These are phyloP conservation scores for Graptemys geographica DNA, from an alignment of 2,797 vertebrate species.

Conservation along the genomic window DNA sequence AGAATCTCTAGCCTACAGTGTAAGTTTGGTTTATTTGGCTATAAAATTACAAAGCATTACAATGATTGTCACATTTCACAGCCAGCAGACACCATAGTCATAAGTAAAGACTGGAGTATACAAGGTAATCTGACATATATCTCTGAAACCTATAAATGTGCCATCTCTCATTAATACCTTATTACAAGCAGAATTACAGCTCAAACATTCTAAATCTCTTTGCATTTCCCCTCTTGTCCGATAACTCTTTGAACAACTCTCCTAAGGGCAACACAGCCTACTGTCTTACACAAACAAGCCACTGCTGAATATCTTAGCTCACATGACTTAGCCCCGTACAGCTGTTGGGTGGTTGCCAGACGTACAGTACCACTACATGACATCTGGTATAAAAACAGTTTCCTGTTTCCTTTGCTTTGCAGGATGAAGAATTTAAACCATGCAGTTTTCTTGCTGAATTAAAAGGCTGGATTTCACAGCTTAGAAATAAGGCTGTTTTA, in stretches of 20 bases:
- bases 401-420: neutral
- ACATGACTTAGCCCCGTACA: neutral
- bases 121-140: neutral
- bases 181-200: neutral
- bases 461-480: neutral
- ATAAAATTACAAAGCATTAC: neutral
- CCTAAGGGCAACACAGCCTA: neutral
- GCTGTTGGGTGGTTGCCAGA: neutral
- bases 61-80: neutral
- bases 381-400: neutral
- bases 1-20: neutral
- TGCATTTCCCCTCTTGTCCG: neutral
- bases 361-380: neutral
- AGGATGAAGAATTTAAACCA: neutral
- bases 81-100: neutral
- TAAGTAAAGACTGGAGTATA: rapidly evolving
- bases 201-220: neutral
- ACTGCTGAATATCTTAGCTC: neutral
- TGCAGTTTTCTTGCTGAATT: neutral
- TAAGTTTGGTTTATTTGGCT: neutral
- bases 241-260: neutral
- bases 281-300: neutral
- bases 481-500: neutral
- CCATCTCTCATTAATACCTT: neutral
- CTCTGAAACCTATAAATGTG: neutral